phyloP scores from a whole-genome alignment of 1,140 invertebrate genomes.

The Laodelphax striatellus region DNA sequence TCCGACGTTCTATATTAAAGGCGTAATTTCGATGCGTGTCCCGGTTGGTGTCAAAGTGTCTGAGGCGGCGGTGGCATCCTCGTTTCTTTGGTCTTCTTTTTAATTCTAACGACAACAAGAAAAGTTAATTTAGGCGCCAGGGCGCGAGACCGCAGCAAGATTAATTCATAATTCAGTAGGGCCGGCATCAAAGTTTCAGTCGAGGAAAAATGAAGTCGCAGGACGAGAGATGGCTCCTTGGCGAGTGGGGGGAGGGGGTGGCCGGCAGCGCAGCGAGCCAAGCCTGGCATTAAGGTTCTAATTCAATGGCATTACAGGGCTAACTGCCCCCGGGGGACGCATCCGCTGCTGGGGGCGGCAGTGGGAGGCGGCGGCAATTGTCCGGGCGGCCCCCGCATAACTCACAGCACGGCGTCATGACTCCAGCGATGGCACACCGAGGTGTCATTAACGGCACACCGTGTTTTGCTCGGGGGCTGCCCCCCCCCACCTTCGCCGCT shows the following conservation, averaged over 20 bases:
- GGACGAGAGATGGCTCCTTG: neutral
- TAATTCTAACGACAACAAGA: too few species aligned
- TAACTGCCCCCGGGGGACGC: constrained; percentile 1
- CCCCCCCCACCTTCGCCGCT: neutral
- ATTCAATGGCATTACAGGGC: constrained; percentile 2
- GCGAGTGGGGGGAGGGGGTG: neutral
- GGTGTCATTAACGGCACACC: neutral
- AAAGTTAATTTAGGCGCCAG: too few species aligned
- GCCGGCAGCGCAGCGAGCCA: neutral
- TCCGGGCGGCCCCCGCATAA: neutral
- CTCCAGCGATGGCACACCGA: neutral
- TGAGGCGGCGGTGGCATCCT: too few species aligned
- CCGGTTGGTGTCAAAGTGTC: too few species aligned
- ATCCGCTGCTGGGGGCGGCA: neutral
- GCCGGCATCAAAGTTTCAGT: neutral
- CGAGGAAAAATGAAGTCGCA: neutral
- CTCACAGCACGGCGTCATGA: neutral
- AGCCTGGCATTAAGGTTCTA: neutral
- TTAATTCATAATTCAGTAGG: neutral
- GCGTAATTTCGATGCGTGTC: too few species aligned
- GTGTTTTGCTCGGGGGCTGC: neutral
- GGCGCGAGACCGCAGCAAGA: neutral
- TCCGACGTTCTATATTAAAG: too few species aligned
- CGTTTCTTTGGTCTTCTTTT: too few species aligned
- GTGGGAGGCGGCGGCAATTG: neutral